Base-by-base conservation (phyloP, 2,113 vertebrate genomes). In the Platysternon megacephalum region DNA sequence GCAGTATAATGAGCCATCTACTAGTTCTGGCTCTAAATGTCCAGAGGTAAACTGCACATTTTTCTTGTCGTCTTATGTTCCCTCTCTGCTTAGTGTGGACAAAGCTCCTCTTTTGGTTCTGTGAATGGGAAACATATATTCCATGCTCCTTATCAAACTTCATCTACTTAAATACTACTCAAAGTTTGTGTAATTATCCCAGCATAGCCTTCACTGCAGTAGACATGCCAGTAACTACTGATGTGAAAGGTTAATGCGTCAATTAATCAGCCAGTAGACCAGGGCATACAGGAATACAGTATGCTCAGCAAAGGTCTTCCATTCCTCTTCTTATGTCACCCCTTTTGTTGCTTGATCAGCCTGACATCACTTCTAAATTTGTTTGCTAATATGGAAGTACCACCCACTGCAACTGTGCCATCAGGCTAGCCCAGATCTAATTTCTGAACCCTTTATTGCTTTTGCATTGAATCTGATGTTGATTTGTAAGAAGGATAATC, bases 1-100 rank as follows among this genome's bases (percentile, higher is more conserved):
- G 26, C 98, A 96, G 82, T 90, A 74, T 6, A 98, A 84, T 3
- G 97, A 98, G 13, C 98, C 99, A 0, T 99, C 98, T 79, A 97
- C 98, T 85, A 99, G 98, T 93, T 97, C 97, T 76, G 97, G 96
- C 3, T 95, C 95, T 87, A 96, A 98, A 61, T 93, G 96, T 93
- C 84, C 89, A 3, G 97, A 98, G 98, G 98, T 98, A 98, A 96
- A 85, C 22, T 0, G 1, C 14, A 5, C 35, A 6, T 53, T 11
- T 72, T 46, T 52, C 82, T 32, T 78, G 29, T 52, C 83, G 46
- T 58, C 17, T 76, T 87, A 14, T 83, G 14, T 4, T 1, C 46
- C 53, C 0, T 0, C 3, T 0, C 29, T 85, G 74, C 11, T 24
- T 0, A 24, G 79, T 11, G 21, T 14, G 42, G 44, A 83, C 9